Base-by-base conservation (phyloP, 1,140 invertebrate species). In the Zaprionus nigranus region DNA sequence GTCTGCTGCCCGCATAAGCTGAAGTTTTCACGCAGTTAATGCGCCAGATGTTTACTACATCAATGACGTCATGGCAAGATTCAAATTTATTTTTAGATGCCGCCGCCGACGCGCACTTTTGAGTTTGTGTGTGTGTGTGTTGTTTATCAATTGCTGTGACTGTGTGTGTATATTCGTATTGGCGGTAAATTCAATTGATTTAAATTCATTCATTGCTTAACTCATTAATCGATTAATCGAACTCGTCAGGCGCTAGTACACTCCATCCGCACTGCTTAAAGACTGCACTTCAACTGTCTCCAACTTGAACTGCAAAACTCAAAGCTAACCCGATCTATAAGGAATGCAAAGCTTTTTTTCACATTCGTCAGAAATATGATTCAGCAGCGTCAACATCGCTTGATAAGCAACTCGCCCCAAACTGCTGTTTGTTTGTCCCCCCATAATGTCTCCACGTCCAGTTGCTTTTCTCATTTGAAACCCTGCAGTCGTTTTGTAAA, bases 11-110 rank as follows among this genome's bases (percentile, higher is more conserved):
- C 67, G 78, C 49, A 53, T 78, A 62, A 73, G 59, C 66, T 81
- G 75, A 75, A 79, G 54, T 90, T 88, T 90, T 70, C 57, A 53
- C 73, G 54, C 24, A 56, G 40, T 62, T 72, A 63, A 79, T 46
- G 64, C 66, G 67, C 78, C 84, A 88, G 84, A 88, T 88, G 84
- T 88, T 90, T 81, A 72, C 75, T 72, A 53, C 85, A 60, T n/a
- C 69, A 68, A 81, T 88, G 84, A 88, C 84, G 85, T 88, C 84
- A 88, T 81, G 59, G 56, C 22, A 58, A 75, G 78, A 90, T 74
- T 90, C 64, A 79, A 90, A 88, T 85, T 75, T 88, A 88, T 88
- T 85, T 79, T 72, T 90, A 88, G 77, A 78, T 64, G 65, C 73
- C 49, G 69, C 28, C 66, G 57, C n/a, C 30, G 30, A 34, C 30